phyloP scores from a whole-genome alignment of 2,888 invertebrate species.

The Euphydryas editha region DNA sequence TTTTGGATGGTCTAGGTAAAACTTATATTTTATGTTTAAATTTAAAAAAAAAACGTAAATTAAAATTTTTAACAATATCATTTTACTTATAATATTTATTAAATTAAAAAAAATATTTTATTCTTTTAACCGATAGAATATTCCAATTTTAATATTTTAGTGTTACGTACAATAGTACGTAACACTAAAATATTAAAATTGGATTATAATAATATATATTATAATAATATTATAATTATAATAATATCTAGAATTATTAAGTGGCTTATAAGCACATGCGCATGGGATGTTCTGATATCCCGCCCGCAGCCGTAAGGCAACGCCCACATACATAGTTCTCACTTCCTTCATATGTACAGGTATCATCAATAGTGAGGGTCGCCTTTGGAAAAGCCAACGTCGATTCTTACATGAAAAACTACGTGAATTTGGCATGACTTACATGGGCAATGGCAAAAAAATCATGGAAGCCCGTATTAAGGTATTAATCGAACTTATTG shows the following conservation, averaged over 20 bases:
- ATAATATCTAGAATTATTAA: neutral
- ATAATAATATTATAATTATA: too few species aligned
- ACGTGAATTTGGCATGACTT: conserved; percentile 94
- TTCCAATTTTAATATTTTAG: too few species aligned
- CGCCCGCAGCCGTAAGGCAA: conserved; percentile 52
- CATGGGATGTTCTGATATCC: conserved; percentile 58
- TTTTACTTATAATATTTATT: neutral
- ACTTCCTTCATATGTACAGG: conserved; percentile 83
- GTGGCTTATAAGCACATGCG: conserved; percentile 50
- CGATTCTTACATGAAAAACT: conserved; percentile 93
- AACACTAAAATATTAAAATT: too few species aligned
- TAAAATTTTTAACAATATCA: neutral
- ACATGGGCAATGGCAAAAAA: conserved; percentile 90
- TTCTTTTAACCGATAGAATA: too few species aligned
- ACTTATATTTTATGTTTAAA: conserved; percentile 14
- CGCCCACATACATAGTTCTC: conserved; percentile 60
- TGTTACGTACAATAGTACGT: too few species aligned
- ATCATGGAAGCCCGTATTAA: conserved; percentile 93
- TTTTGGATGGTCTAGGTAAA: conserved; percentile 95
- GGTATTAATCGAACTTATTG: conserved; percentile 69
- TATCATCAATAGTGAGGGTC: conserved; percentile 94
- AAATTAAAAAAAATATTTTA: neutral
- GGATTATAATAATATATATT: neutral
- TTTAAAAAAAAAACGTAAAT: neutral
- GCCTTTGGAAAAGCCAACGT: conserved; percentile 95